Conservation (phyloP, 2,888 invertebrate species). For the Craniophora ligustri region DNA sequence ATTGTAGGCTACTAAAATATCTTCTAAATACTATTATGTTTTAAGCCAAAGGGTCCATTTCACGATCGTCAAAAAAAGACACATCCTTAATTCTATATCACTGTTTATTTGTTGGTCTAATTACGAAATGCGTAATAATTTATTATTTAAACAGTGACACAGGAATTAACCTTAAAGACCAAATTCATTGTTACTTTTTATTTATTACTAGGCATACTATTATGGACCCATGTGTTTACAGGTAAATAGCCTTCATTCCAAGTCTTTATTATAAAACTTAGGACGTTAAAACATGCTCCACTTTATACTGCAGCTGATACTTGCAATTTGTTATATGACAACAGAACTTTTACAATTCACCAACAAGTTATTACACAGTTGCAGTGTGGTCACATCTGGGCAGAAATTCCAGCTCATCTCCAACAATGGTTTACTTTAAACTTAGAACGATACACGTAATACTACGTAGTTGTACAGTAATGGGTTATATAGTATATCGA, state of each 20-base stretch:
- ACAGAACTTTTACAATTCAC: constrained; percentile 27
- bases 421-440: not conserved
- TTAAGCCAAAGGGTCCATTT: constrained; percentile 17
- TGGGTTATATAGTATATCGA: too few relatives aligned
- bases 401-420: not conserved
- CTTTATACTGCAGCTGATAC: constrained; percentile 25
- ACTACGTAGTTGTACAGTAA: too few relatives aligned
- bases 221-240: not conserved
- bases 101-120: constrained; percentile 3
- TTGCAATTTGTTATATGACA: constrained; percentile 9
- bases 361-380: constrained; percentile 11
- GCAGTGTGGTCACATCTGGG: constrained; percentile 26
- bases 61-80: constrained; percentile 7
- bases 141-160: too few relatives aligned
- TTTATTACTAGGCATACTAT: too few relatives aligned
- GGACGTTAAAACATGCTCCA: constrained; percentile 2
- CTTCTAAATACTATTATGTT: too few relatives aligned
- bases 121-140: too few relatives aligned
- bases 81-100: constrained; percentile 16
- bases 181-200: not conserved
- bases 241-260: not conserved
- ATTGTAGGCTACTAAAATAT: too few relatives aligned
- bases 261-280: constrained; percentile 20
- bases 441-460: not conserved
- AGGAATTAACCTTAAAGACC: too few relatives aligned